These are phyloP conservation scores for Ashinkailepas kermadecensis DNA, from an alignment of 2,888 invertebrate species.

Conservation along the genomic window DNA sequence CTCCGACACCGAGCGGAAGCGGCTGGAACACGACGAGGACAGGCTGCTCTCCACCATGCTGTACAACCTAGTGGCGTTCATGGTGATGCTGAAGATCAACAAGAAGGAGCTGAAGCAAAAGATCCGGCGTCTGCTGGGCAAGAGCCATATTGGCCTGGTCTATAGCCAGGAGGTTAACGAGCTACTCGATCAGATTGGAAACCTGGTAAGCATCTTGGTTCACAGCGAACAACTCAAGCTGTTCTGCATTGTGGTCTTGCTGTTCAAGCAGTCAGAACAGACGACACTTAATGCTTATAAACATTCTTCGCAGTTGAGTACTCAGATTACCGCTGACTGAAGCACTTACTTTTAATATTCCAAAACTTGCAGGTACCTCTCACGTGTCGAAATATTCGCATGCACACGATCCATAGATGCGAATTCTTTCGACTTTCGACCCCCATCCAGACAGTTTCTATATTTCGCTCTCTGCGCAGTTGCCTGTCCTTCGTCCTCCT, in stretches of 20 bases:
- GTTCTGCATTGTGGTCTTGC: neutral
- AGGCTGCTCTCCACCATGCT: conserved; percentile 86
- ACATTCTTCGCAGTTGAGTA: too few relatives aligned
- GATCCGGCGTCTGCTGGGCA: conserved; percentile 84
- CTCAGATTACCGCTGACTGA: too few relatives aligned
- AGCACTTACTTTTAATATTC: too few relatives aligned
- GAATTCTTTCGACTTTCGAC: too few relatives aligned
- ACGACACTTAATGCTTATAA: too few relatives aligned
- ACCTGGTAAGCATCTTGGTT: conserved; percentile 60
- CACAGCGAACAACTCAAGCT: neutral
- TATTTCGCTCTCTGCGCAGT: too few relatives aligned
- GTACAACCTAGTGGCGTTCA: conserved; percentile 91
- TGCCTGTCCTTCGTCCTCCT: too few relatives aligned
- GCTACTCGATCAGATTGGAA: conserved; percentile 86
- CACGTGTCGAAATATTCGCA: too few relatives aligned
- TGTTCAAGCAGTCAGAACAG: neutral
- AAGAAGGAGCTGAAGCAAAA: conserved; percentile 78
- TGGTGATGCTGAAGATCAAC: conserved; percentile 84
- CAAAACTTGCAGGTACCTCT: too few relatives aligned
- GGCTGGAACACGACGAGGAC: conserved; percentile 97
- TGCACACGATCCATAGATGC: too few relatives aligned
- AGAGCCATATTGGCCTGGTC: conserved; percentile 95
- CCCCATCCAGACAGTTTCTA: too few relatives aligned
- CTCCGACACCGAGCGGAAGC: conserved; percentile 84
- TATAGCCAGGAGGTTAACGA: conserved; percentile 97